These are phyloP conservation scores for Vanessa atalanta DNA, from an alignment of 1,140 invertebrate species.

Conservation along the genomic window DNA sequence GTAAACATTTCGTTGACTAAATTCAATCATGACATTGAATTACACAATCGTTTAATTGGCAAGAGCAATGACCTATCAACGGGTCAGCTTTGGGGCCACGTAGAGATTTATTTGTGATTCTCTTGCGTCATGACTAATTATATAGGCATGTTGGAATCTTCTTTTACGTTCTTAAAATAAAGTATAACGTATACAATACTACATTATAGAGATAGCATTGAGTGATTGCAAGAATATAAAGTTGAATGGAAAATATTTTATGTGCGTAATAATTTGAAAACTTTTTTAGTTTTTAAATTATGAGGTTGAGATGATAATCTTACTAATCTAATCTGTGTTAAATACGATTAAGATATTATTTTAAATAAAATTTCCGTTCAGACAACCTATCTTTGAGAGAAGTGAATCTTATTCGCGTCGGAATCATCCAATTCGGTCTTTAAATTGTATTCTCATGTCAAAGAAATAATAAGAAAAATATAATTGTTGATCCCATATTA, in stretches of 20 bases:
- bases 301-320: too few relatives aligned
- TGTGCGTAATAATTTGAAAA: too few relatives aligned
- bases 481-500: background rate
- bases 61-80: slow-evolving; percentile 36
- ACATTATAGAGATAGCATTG: too few relatives aligned
- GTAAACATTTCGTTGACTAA: slow-evolving; percentile 25
- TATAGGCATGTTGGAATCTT: background rate
- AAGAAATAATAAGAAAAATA: background rate
- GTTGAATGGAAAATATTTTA: too few relatives aligned
- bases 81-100: background rate
- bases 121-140: background rate
- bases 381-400: too few relatives aligned
- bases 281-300: too few relatives aligned
- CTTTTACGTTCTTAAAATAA: background rate
- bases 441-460: background rate
- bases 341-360: too few relatives aligned
- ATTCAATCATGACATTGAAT: slow-evolving; percentile 35
- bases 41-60: slow-evolving; percentile 40
- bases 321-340: too few relatives aligned
- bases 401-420: too few relatives aligned
- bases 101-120: slow-evolving; percentile 1
- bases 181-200: background rate
- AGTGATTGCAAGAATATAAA: too few relatives aligned
- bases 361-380: too few relatives aligned
- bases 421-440: too few relatives aligned